Conservation (phyloP, 2,113 vertebrate genomes). For the Myxocyprinus asiaticus region DNA sequence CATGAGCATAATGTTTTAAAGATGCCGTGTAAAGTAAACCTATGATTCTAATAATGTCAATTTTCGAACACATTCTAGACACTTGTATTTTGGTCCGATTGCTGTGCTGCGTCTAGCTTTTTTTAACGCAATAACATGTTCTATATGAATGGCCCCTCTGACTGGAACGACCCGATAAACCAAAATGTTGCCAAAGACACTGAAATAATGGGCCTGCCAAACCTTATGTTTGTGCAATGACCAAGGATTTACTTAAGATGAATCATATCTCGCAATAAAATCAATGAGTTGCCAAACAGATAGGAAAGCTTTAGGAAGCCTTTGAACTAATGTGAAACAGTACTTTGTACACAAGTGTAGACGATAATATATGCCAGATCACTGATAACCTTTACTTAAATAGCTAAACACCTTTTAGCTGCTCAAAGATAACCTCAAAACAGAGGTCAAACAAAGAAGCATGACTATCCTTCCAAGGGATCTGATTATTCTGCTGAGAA, state of each 20-base stretch:
- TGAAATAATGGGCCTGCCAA: neutral
- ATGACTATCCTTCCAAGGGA: constrained; percentile 2
- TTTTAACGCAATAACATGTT: too few relatives aligned
- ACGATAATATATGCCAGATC: neutral
- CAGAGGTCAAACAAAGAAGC: constrained; percentile 12
- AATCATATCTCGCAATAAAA: neutral
- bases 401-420: constrained; percentile 3
- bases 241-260: neutral
- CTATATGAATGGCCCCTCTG: too few relatives aligned
- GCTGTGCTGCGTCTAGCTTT: too few relatives aligned
- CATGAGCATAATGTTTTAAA: too few relatives aligned
- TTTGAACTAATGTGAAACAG: neutral
- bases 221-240: neutral
- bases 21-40: too few relatives aligned
- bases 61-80: too few relatives aligned
- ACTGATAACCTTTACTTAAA: neutral
- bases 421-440: neutral
- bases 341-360: neutral
- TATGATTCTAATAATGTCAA: too few relatives aligned
- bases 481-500: constrained; percentile 9
- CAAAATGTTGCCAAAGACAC: neutral
- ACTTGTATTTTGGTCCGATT: too few relatives aligned
- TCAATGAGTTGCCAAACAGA: neutral
- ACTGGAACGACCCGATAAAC: neutral
- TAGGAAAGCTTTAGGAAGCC: too few relatives aligned